A percentile compares a stretch with the other conserved stretches of the same genome.
Conservation (phyloP, 2,888 invertebrate genomes). For the Eupithecia tripunctaria region DNA sequence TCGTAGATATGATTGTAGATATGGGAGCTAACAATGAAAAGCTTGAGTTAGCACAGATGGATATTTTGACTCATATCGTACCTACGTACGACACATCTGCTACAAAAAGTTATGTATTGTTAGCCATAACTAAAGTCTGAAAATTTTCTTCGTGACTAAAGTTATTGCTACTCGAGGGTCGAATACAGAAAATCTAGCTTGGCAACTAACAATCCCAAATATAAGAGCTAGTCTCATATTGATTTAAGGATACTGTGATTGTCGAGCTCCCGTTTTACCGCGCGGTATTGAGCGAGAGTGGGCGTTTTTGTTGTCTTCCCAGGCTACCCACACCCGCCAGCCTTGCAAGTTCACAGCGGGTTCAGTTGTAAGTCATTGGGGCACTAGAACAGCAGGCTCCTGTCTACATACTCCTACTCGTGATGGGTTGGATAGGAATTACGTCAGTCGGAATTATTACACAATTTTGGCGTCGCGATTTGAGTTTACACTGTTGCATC, state of each 20-base stretch:
- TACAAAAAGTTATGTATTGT: not conserved
- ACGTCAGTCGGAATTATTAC: constrained; percentile 2
- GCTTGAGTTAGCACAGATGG: constrained; percentile 48
- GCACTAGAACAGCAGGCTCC: constrained; percentile 49
- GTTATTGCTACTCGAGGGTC: not conserved
- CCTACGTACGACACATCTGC: constrained; percentile 11
- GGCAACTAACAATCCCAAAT: constrained; percentile 28
- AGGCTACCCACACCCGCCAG: constrained; percentile 55
- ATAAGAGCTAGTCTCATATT: constrained; percentile 38
- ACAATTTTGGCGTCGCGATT: constrained; percentile 2
- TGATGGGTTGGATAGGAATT: constrained; percentile 14
- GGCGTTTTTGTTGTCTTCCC: constrained; percentile 54
- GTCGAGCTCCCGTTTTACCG: constrained; percentile 35
- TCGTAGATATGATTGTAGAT: constrained; percentile 1
- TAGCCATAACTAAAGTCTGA: not conserved
- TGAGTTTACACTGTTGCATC: constrained; percentile 9
- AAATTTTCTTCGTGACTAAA: not conserved
- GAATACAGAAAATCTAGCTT: constrained; percentile 8
- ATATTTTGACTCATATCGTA: constrained; percentile 35
- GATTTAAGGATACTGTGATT: constrained; percentile 46
- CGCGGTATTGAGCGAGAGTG: constrained; percentile 50
- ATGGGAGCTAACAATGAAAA: constrained; percentile 36
- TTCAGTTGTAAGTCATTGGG: constrained; percentile 61
- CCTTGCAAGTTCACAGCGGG: constrained; percentile 54
- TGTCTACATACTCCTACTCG: not conserved